phyloP scores from a whole-genome alignment of 2,113 vertebrate species.

The Tympanuchus pallidicinctus region DNA sequence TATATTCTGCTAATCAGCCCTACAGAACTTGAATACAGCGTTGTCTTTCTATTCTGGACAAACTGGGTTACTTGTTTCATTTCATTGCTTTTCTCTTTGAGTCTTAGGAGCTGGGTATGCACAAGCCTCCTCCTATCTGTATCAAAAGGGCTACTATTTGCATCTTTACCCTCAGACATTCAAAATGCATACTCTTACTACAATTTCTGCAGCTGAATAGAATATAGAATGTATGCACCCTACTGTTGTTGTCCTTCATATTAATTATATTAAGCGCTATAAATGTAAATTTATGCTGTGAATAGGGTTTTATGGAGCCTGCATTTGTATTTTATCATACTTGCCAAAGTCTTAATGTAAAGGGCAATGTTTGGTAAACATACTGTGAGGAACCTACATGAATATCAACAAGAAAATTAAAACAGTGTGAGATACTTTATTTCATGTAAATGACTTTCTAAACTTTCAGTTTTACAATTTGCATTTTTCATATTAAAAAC shows the following conservation, averaged over 20 bases:
- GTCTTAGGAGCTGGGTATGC: neutral
- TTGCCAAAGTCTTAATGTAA: neutral
- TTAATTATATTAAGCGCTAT: neutral
- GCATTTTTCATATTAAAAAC: neutral
- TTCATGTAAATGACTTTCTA: neutral
- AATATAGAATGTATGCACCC: neutral
- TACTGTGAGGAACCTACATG: neutral
- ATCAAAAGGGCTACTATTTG: neutral
- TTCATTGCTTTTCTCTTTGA: constrained; percentile 39
- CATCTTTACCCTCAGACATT: neutral
- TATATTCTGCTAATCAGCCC: constrained; percentile 52
- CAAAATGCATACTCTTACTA: neutral
- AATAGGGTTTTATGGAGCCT: neutral
- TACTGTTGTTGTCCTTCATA: neutral
- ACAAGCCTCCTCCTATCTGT: constrained; percentile 16
- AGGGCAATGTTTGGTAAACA: neutral
- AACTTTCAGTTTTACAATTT: neutral
- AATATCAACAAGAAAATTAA: neutral
- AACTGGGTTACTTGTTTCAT: constrained; percentile 44
- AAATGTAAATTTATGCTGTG: neutral
- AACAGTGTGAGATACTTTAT: neutral
- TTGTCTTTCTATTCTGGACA: constrained; percentile 71
- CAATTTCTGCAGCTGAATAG: neutral
- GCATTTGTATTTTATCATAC: neutral
- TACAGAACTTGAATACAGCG: constrained; percentile 62